Evolutionary conservation across 2,797 vertebrate species (phyloP), one percentile per base, ranked within the genome.

Genomic region (Percopsis omiscomaycus): DNA sequence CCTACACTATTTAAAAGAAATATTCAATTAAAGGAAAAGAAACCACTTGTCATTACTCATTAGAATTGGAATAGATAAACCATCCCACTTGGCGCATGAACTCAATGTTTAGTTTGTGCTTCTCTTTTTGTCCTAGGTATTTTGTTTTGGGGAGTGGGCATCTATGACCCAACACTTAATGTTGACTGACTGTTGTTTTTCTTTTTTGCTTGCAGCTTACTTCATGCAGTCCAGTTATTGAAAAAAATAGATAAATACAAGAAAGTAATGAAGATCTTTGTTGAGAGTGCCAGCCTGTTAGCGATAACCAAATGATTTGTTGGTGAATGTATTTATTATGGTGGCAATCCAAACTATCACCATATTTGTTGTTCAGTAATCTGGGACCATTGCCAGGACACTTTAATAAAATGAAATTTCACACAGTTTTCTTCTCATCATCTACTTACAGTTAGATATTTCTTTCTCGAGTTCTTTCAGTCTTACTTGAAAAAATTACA

Each of bases 71-170:
- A 75, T 46, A 79, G 64, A 75, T 67, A 48, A 82, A 79, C 52
- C 59, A 42, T 93, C 92, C 92, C 91, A 91, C 22, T 94, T 94
- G 92, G 93, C 93, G 94, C 94, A 89, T 91, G 89, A 93, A 94
- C 92, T 92, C 90, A 92, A 90, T 87, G 92, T 87, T 91, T 89
- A 87, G 93, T 94, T 97, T 98, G 95, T 98, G 95, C 95, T 97
- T 97, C 92, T 87, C 58, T 80, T 42, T 88, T 84, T 85, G 66
- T 86, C 75, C 93, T 78, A 64, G 67, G 69, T 64, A 72, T 76
- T 82, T 62, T 64, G 61, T 66, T 76, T 84, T 75, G 65, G 64
- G 83, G 79, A 80, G 75, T 69, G 75, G 78, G 70, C 77, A 86
- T 82, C 70, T 76, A 62, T 71, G 74, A 79, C 70, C 82, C 55